Evolutionary conservation across 2,888 invertebrate species (phyloP).

Genomic region (Tipula confusa): DNA sequence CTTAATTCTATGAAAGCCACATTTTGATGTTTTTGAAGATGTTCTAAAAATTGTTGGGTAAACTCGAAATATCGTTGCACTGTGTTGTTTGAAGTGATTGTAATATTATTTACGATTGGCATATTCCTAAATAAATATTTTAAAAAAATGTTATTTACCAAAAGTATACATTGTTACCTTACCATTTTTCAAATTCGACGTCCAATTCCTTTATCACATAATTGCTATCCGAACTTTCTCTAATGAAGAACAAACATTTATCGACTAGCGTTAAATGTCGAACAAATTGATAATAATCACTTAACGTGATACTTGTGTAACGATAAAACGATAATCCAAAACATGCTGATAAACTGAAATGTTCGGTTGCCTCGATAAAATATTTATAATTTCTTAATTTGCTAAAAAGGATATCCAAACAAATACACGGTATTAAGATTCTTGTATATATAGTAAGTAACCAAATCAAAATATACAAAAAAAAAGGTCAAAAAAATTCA

Average conservation of each 20-base stretch:
- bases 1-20: not conserved
- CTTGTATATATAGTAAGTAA: not conserved
- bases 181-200: not conserved
- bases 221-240: not conserved
- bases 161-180: not conserved
- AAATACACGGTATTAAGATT: not conserved
- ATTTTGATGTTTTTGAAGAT: not conserved
- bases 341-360: conserved; percentile 49
- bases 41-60: not conserved
- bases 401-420: conserved; percentile 35
- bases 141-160: too few species aligned
- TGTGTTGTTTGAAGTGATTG: not conserved
- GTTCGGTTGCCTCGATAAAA: conserved; percentile 49
- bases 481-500: not conserved
- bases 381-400: conserved; percentile 50
- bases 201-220: not conserved
- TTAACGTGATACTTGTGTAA: conserved; percentile 41
- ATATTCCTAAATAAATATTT: not conserved
- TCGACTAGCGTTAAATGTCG: conserved; percentile 47
- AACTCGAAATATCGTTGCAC: not conserved
- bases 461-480: not conserved
- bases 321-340: conserved; percentile 49
- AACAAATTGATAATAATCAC: conserved; percentile 45
- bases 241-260: conserved; percentile 44
- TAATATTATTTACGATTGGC: not conserved